Conservation (phyloP, 2,888 invertebrate species). For the Chrysina gloriosa region DNA sequence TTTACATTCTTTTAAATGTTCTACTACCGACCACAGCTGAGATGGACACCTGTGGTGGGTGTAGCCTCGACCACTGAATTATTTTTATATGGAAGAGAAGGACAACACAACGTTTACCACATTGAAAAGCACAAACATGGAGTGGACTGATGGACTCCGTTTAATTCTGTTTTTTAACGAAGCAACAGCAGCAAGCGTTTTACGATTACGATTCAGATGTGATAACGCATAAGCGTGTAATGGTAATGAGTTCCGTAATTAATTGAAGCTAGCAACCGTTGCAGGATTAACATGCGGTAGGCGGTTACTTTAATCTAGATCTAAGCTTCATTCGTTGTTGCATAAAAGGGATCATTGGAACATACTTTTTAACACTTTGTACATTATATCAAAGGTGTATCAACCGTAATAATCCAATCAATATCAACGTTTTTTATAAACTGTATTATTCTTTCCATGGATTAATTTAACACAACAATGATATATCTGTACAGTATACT, state of each 20-base stretch:
- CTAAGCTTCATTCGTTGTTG: neutral
- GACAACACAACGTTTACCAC: conserved; percentile 1
- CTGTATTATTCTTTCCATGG: too few species aligned
- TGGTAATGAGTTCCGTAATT: conserved; percentile 19
- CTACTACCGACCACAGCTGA: conserved; percentile 45
- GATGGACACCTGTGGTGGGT: conserved; percentile 48
- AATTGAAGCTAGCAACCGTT: conserved; percentile 2
- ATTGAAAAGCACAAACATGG: conserved; percentile 5
- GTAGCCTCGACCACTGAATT: conserved; percentile 39
- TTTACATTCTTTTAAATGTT: conserved; percentile 46
- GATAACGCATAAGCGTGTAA: conserved; percentile 12
- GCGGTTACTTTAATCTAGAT: conserved; percentile 3
- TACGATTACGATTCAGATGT: conserved; percentile 3
- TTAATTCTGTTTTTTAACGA: neutral
- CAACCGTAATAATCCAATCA: too few species aligned
- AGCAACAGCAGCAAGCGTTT: neutral
- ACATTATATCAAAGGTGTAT: too few species aligned
- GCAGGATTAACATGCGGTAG: neutral
- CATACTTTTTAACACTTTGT: too few species aligned
- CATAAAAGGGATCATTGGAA: neutral
- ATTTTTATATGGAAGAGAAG: neutral
- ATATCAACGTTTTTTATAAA: too few species aligned
- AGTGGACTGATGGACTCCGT: neutral
- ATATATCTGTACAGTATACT: too few species aligned
- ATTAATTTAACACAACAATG: too few species aligned